These are phyloP conservation scores for Chromoteleia sp. DNA, from an alignment of 2,888 invertebrate species.

Conservation along the genomic window DNA sequence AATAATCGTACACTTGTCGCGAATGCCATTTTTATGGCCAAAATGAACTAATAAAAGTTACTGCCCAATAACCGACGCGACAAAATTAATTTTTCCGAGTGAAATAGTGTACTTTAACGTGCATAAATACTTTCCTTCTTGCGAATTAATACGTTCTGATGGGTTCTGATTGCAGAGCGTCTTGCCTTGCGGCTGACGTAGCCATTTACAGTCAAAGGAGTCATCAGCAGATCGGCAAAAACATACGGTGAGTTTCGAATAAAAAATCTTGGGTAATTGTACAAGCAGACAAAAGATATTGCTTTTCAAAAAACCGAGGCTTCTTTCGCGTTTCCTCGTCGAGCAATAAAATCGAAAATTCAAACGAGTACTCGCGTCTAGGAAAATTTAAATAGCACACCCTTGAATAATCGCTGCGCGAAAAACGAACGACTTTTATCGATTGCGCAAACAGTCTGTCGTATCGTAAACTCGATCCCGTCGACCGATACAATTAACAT, in stretches of 20 bases:
- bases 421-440: conserved; percentile 1
- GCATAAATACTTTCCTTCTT: conserved; percentile 16
- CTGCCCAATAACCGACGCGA: too few species aligned
- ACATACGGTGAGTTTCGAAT: conserved; percentile 43
- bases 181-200: conserved; percentile 76
- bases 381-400: conserved; percentile 1
- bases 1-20: neutral
- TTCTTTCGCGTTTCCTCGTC: too few species aligned
- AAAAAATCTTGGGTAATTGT: conserved; percentile 6
- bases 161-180: conserved; percentile 72
- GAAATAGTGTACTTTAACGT: conserved; percentile 10
- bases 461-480: neutral
- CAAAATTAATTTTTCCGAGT: conserved; percentile 3
- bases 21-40: too few species aligned
- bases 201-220: conserved; percentile 70
- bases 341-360: neutral
- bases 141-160: conserved; percentile 49
- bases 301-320: neutral
- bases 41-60: too few species aligned
- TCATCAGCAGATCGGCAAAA: conserved; percentile 62
- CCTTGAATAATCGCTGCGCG: conserved; percentile 6
- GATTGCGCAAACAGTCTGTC: conserved; percentile 4
- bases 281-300: neutral
- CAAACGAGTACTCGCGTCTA: neutral
- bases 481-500: conserved; percentile 13